Percentiles rank a stretch among this genome's conserved stretches.
Evolutionary conservation across 2,797 vertebrate genomes (phyloP).

Genomic region (Sorex maritimensis): DNA sequence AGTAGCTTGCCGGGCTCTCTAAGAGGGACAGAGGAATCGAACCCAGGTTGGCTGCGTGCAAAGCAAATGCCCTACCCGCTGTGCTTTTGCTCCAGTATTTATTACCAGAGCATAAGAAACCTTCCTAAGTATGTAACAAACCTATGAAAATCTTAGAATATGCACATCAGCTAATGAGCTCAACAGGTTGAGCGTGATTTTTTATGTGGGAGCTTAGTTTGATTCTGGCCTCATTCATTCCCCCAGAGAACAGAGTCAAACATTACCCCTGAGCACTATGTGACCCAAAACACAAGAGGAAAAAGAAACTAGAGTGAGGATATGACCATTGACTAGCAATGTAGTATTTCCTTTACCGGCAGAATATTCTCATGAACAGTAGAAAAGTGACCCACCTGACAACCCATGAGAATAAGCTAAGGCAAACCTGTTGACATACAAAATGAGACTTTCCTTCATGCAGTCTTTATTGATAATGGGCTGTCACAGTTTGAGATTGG

Average conservation of each 20-base stretch:
- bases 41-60: no score
- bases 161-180: no score
- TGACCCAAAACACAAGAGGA: not conserved
- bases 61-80: no score
- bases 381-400: not conserved
- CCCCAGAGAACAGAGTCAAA: no score
- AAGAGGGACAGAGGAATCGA: no score
- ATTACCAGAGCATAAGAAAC: not conserved
- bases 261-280: no score
- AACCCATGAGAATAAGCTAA: constrained; percentile 19
- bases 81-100: not conserved
- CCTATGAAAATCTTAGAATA: not conserved
- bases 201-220: no score
- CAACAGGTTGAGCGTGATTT: no score
- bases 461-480: not conserved
- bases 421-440: no score
- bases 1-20: no score
- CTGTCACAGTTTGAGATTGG: not conserved
- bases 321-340: not conserved
- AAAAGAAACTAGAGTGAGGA: not conserved
- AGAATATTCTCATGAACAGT: not conserved
- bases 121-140: not conserved
- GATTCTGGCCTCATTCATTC: no score
- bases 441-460: not conserved
- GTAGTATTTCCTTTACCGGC: not conserved